These are phyloP conservation scores for Heliconius charithonia DNA, from an alignment of 2,888 invertebrate species.

Conservation along the genomic window DNA sequence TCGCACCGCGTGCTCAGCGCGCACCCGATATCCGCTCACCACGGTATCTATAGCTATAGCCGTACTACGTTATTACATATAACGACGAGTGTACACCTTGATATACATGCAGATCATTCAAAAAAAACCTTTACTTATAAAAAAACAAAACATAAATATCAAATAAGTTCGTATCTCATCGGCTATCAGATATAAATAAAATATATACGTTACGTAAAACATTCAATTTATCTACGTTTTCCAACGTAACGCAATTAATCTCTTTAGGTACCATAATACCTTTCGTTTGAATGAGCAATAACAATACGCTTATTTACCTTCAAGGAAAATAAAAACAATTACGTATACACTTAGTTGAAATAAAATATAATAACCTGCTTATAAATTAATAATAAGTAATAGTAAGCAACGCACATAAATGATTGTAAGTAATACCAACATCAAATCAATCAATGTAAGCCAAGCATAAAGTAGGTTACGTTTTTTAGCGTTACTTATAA, in stretches of 20 bases:
- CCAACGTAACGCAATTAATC: not conserved
- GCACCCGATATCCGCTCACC: slow-evolving; percentile 78
- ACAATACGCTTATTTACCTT: not conserved
- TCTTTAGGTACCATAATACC: not conserved
- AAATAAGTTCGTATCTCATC: not conserved
- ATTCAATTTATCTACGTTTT: not conserved
- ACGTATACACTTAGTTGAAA: not conserved
- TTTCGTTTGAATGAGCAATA: not conserved
- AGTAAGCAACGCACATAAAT: not conserved
- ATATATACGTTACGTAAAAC: not conserved
- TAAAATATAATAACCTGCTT: not conserved
- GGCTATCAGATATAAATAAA: not conserved
- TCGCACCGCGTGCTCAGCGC: slow-evolving; percentile 76
- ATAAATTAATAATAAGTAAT: not conserved
- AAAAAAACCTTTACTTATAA: slow-evolving; percentile 48
- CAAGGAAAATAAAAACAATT: not conserved
- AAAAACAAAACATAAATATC: slow-evolving; percentile 36
- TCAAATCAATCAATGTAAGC: slow-evolving; percentile 25
- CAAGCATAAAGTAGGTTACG: slow-evolving; percentile 28
- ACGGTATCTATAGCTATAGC: slow-evolving; percentile 69
- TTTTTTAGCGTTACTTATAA: slow-evolving; percentile 18
- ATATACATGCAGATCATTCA: slow-evolving; percentile 63
- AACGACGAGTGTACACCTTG: slow-evolving; percentile 72
- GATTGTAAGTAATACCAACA: not conserved
- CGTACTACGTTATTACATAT: slow-evolving; percentile 48